Percentiles rank a stretch among this genome's conserved stretches.
These are phyloP conservation scores for Actenoides hombroni DNA, from an alignment of 2,113 vertebrate species.

Conservation along the genomic window DNA sequence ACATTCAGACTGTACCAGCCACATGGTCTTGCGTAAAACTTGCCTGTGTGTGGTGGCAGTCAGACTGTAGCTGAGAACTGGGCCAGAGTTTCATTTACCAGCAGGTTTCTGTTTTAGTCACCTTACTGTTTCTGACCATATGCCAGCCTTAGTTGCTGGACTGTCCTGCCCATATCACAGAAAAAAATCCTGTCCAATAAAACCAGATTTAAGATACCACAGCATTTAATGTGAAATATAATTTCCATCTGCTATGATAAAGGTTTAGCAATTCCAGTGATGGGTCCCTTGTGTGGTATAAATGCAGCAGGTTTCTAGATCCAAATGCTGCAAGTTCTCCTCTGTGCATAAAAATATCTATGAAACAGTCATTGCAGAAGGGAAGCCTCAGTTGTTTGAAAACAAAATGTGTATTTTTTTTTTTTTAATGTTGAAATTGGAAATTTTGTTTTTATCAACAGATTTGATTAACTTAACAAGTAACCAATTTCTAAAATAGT, in stretches of 20 bases:
- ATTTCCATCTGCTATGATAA: not conserved
- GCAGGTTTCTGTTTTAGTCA: not conserved
- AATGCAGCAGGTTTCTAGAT: not conserved
- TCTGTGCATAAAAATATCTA: not conserved
- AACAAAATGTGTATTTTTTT: not conserved
- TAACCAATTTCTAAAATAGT: not conserved
- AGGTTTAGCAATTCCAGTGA: not conserved
- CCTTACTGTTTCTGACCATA: not conserved
- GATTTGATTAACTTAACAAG: not conserved
- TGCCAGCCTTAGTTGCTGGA: not conserved
- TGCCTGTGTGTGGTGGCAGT: not conserved
- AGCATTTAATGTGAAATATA: not conserved
- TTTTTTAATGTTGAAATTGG: not conserved
- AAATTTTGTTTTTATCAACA: not conserved
- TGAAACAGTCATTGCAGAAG: not conserved
- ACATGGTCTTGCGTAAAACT: not conserved
- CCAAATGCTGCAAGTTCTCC: not conserved
- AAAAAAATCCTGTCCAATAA: not conserved
- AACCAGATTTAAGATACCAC: not conserved
- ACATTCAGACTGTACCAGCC: not conserved
- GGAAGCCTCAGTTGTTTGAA: not conserved
- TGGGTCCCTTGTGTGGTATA: not conserved
- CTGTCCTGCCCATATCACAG: not conserved
- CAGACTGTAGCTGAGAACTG: not conserved
- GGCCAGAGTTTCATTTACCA: not conserved